These are phyloP conservation scores for Drosophila subsilvestris DNA, from an alignment of 2,888 invertebrate species.

Conservation along the genomic window DNA sequence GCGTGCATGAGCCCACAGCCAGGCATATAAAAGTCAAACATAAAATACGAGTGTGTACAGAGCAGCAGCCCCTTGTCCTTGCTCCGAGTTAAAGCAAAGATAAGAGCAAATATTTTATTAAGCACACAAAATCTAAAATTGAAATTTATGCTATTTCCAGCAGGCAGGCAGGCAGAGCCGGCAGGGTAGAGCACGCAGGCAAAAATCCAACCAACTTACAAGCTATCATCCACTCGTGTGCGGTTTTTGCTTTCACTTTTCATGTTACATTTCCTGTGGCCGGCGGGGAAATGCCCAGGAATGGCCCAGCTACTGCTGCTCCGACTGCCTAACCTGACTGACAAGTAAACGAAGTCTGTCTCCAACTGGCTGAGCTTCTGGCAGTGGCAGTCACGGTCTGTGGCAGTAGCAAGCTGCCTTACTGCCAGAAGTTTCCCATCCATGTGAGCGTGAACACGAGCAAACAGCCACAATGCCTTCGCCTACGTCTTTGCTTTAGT, in stretches of 20 bases:
- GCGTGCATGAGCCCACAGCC: constrained; percentile 8
- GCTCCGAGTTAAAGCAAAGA: constrained; percentile 31
- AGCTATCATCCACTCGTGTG: constrained; percentile 58
- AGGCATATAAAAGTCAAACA: constrained; percentile 41
- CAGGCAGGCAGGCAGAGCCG: constrained; percentile 7
- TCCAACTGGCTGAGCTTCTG: constrained; percentile 13
- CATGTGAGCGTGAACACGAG: constrained; percentile 36
- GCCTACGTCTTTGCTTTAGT: constrained; percentile 8
- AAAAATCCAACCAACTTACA: constrained; percentile 63
- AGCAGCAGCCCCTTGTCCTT: neutral
- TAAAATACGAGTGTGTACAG: constrained; percentile 35
- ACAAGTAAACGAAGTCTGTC: constrained; percentile 57
- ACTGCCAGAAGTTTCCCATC: constrained; percentile 41
- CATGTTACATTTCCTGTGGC: constrained; percentile 72
- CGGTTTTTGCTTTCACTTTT: constrained; percentile 58
- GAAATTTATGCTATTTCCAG: constrained; percentile 68
- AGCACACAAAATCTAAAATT: constrained; percentile 72
- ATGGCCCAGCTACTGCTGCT: constrained; percentile 57
- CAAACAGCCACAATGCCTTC: constrained; percentile 32
- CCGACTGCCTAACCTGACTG: constrained; percentile 45
- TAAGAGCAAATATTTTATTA: constrained; percentile 69
- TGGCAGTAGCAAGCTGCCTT: constrained; percentile 42
- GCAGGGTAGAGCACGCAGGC: neutral
- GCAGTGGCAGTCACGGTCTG: constrained; percentile 13
- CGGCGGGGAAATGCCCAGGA: constrained; percentile 56